phyloP scores from a whole-genome alignment of 2,797 vertebrate species.

The Sandelia bainsii region DNA sequence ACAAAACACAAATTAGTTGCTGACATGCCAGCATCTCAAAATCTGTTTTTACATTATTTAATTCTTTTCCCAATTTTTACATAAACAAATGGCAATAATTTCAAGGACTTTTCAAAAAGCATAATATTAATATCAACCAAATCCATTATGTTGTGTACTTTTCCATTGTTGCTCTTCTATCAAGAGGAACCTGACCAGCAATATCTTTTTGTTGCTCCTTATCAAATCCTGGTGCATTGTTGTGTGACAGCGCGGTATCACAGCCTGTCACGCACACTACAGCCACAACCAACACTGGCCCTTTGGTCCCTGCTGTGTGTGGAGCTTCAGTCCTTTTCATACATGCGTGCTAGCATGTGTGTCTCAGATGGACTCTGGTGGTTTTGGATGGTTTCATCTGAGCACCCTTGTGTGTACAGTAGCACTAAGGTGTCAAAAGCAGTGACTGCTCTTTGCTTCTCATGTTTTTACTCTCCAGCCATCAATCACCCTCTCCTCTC shows the following conservation, averaged over 20 bases:
- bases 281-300: constrained; percentile 20
- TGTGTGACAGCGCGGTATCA: constrained; percentile 54
- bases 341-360: background rate
- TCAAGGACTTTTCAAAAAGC: background rate
- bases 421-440: constrained; percentile 54
- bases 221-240: constrained; percentile 46
- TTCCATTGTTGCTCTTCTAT: background rate
- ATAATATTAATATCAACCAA: background rate
- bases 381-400: constrained; percentile 62
- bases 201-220: constrained; percentile 41
- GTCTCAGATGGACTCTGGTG: constrained; percentile 36
- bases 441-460: constrained; percentile 23
- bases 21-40: background rate
- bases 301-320: constrained; percentile 7
- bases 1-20: background rate
- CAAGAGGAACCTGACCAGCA: constrained; percentile 17
- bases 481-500: constrained; percentile 13
- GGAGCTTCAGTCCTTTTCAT: constrained; percentile 17
- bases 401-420: constrained; percentile 48
- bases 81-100: background rate
- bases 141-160: too few species aligned
- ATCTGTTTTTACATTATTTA: background rate
- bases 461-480: constrained; percentile 18
- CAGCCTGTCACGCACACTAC: constrained; percentile 59
- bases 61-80: background rate